Evolutionary conservation across 2,888 invertebrate genomes (phyloP).

Genomic region (Tiliacea aurago): DNA sequence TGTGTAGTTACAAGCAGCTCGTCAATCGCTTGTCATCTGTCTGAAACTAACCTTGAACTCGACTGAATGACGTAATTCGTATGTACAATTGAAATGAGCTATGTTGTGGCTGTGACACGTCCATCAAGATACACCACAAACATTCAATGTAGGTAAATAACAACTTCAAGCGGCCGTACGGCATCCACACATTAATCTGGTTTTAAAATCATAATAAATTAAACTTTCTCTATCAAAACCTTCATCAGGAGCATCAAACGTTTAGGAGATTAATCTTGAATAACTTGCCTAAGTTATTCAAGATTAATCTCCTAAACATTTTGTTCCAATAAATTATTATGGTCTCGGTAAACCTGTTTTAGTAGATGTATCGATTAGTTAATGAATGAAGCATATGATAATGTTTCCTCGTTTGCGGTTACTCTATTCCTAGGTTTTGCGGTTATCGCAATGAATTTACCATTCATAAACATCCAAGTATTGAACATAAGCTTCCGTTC

Average conservation of each 20-base stretch:
- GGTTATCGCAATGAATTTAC: slow-evolving; percentile 23
- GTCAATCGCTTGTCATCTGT: slow-evolving; percentile 28
- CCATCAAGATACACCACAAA: slow-evolving; percentile 27
- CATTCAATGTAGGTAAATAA: slow-evolving; percentile 19
- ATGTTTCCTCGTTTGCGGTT: slow-evolving; percentile 50
- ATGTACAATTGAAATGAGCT: slow-evolving; percentile 20
- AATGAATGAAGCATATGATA: slow-evolving; percentile 50
- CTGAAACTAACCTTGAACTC: slow-evolving; percentile 49
- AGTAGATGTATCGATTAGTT: slow-evolving; percentile 7
- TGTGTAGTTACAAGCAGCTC: slow-evolving; percentile 13
- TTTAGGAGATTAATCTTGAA: too few species aligned
- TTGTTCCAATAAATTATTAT: slow-evolving; percentile 6
- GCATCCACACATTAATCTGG: neutral
- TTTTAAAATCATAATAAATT: slow-evolving; percentile 6
- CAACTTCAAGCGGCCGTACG: slow-evolving; percentile 3
- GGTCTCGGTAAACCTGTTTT: slow-evolving; percentile 29
- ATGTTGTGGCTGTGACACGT: slow-evolving; percentile 9
- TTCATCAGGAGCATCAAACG: neutral
- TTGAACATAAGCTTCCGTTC: neutral
- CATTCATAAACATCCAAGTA: slow-evolving; percentile 11
- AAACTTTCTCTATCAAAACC: neutral
- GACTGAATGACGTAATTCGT: slow-evolving; percentile 36
- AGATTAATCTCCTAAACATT: slow-evolving; percentile 2
- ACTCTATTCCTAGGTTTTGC: slow-evolving; percentile 52
- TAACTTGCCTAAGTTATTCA: too few species aligned